Percentiles rank a stretch among this genome's conserved stretches.
Conservation (phyloP, 1,140 invertebrate genomes). For the Cecropterus lyciades region DNA sequence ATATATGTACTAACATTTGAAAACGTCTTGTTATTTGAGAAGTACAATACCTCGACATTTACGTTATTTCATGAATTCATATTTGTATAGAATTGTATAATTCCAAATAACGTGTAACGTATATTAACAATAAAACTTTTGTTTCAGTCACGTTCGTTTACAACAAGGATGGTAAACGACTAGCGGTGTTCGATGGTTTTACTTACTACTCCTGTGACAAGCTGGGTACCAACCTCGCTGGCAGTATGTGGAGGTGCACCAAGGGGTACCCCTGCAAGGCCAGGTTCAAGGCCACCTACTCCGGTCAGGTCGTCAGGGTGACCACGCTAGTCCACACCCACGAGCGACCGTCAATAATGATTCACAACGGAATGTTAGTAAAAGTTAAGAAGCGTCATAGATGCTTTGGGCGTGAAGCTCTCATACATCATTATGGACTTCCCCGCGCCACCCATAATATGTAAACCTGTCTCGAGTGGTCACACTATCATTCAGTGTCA, state of each 20-base stretch:
- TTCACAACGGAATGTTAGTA: constrained; percentile 44
- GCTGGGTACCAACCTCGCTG: constrained; percentile 19
- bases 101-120: too few species aligned
- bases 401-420: constrained; percentile 3
- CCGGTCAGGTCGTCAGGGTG: constrained; percentile 43
- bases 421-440: constrained; percentile 18
- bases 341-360: constrained; percentile 43
- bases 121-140: constrained; percentile 8
- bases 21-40: too few species aligned
- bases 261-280: constrained; percentile 57
- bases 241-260: constrained; percentile 61
- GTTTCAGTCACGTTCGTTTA: constrained; percentile 51
- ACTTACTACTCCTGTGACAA: constrained; percentile 50
- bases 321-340: constrained; percentile 51
- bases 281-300: constrained; percentile 46
- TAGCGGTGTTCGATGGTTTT: constrained; percentile 50
- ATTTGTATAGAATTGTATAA: too few species aligned
- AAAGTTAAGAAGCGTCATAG: constrained; percentile 41
- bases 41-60: too few species aligned
- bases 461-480: not conserved
- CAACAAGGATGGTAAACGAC: constrained; percentile 50
- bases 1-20: too few species aligned
- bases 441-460: not conserved
- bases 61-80: too few species aligned
- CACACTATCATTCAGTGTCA: not conserved